Evolutionary conservation across 2,797 vertebrate species (phyloP).

Genomic region (Leucoraja ocellata): DNA sequence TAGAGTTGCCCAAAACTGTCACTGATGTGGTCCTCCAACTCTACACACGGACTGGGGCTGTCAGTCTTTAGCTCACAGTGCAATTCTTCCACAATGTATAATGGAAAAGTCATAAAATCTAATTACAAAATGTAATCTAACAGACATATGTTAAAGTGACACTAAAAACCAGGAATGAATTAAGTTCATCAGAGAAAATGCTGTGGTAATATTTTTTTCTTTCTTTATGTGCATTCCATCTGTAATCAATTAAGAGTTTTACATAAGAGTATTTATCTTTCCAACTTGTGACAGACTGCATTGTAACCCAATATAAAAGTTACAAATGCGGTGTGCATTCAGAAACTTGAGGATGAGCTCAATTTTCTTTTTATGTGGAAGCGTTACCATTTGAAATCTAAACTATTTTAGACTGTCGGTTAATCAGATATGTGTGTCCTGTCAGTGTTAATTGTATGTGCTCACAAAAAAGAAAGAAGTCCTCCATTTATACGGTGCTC

Average conservation of each 20-base stretch:
- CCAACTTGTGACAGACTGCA: slow-evolving; percentile 6
- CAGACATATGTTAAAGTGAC: slow-evolving; percentile 31
- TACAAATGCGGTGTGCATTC: background rate
- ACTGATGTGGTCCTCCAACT: background rate
- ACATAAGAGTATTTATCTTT: slow-evolving; percentile 28
- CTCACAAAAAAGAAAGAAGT: background rate
- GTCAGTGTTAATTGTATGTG: background rate
- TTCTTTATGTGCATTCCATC: background rate
- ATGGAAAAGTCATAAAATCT: slow-evolving; percentile 18
- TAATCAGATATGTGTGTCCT: background rate
- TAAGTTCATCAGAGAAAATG: background rate
- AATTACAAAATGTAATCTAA: slow-evolving; percentile 22
- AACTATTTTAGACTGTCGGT: background rate
- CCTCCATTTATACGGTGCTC: background rate
- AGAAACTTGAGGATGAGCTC: background rate
- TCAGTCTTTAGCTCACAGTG: background rate
- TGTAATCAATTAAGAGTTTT: slow-evolving; percentile 31
- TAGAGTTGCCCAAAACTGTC: background rate
- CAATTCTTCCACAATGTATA: slow-evolving; percentile 14
- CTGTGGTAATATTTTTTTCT: slow-evolving; percentile 26
- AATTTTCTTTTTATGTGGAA: slow-evolving; percentile 3
- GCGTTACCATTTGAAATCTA: background rate
- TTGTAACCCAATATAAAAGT: slow-evolving; percentile 27
- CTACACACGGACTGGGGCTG: background rate
- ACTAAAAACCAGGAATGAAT: slow-evolving; percentile 26